Evolutionary conservation across 2,888 invertebrate genomes (phyloP).

Genomic region (Alentia gelatinosa): DNA sequence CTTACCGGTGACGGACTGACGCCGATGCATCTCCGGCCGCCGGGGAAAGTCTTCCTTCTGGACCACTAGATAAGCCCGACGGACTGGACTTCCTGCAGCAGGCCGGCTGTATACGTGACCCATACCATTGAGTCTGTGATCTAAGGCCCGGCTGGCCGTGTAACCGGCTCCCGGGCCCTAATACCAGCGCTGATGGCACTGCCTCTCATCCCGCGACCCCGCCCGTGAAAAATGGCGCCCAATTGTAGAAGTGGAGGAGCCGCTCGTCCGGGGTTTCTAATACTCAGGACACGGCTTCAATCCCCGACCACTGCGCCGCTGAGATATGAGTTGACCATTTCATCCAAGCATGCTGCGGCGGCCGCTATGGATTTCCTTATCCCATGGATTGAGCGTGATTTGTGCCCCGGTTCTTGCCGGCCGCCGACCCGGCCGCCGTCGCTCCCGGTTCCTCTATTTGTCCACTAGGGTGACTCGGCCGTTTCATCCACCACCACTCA

Average conservation of each 20-base stretch:
- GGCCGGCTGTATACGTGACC: neutral
- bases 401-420: neutral
- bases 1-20: neutral
- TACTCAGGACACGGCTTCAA: neutral
- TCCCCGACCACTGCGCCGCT: neutral
- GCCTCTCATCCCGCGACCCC: slow-evolving; percentile 7
- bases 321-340: slow-evolving; percentile 22
- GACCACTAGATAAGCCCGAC: neutral
- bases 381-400: slow-evolving; percentile 20
- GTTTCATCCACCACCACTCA: neutral
- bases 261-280: neutral
- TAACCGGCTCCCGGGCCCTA: slow-evolving; percentile 18
- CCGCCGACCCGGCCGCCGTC: neutral
- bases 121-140: neutral
- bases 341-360: slow-evolving; percentile 19
- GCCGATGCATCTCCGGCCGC: neutral
- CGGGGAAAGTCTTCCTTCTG: neutral
- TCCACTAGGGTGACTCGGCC: neutral
- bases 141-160: neutral
- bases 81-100: neutral
- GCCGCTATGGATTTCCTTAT: slow-evolving; percentile 36
- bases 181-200: slow-evolving; percentile 14
- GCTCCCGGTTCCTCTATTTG: neutral
- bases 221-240: neutral
- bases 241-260: neutral